Evolutionary conservation across 2,888 invertebrate genomes (phyloP).

Genomic region (Cosmorhoe ocellata): DNA sequence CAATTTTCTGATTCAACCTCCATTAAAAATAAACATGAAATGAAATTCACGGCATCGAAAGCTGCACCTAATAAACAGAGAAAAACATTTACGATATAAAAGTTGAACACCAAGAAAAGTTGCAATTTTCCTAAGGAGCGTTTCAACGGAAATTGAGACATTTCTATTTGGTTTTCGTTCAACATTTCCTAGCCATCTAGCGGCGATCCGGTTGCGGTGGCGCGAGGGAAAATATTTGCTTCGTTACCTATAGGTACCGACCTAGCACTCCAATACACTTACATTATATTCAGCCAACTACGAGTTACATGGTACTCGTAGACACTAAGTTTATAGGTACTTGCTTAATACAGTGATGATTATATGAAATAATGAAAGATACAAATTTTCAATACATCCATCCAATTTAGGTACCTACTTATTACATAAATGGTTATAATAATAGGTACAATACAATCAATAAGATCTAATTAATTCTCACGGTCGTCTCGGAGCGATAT

Average conservation of each 20-base stretch:
- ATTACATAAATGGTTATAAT: too few species aligned
- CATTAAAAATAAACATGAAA: slow-evolving; percentile 27
- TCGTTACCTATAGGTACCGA: slow-evolving; percentile 41
- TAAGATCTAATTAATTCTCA: too few species aligned
- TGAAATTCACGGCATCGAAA: slow-evolving; percentile 29
- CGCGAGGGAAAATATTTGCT: slow-evolving; percentile 52
- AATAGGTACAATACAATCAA: too few species aligned
- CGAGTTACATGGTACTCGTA: background rate
- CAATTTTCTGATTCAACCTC: slow-evolving; percentile 23
- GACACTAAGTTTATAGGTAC: background rate
- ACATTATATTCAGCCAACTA: background rate
- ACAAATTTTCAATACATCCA: background rate
- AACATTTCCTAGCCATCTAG: slow-evolving; percentile 67
- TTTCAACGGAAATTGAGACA: slow-evolving; percentile 74
- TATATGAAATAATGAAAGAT: slow-evolving; percentile 5
- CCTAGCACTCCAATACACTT: slow-evolving; percentile 34
- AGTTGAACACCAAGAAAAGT: slow-evolving; percentile 53
- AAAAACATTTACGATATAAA: slow-evolving; percentile 49
- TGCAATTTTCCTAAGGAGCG: slow-evolving; percentile 58
- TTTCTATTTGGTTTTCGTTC: slow-evolving; percentile 76
- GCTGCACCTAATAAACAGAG: slow-evolving; percentile 38
- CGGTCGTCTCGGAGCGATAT: too few species aligned
- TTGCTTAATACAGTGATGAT: background rate
- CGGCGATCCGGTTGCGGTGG: slow-evolving; percentile 58
- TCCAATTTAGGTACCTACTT: too few species aligned